These are phyloP conservation scores for Drosophila lowei DNA, from an alignment of 1,140 invertebrate species.

Conservation along the genomic window DNA sequence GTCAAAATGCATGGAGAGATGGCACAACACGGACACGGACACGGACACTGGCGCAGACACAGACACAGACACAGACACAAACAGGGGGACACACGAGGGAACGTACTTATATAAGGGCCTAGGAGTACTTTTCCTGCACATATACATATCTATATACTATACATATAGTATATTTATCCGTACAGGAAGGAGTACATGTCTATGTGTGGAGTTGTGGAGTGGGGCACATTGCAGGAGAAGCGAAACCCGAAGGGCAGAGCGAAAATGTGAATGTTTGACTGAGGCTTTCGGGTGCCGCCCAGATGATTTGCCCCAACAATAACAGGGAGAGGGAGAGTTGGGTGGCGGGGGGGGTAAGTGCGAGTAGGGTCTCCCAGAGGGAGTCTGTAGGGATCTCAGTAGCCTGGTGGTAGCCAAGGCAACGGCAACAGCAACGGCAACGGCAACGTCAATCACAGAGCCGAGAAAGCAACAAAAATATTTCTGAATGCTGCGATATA, in stretches of 20 bases:
- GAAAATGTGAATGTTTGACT: conserved; percentile 67
- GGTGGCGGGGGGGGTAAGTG: background rate
- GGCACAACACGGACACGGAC: conserved; percentile 45
- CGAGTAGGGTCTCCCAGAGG: conserved; percentile 8
- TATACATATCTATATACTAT: conserved; percentile 41
- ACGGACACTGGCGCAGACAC: conserved; percentile 21
- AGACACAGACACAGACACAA: conserved; percentile 4
- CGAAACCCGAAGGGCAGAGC: conserved; percentile 62
- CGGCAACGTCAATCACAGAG: conserved; percentile 60
- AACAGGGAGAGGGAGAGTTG: conserved; percentile 20
- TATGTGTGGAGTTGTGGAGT: conserved; percentile 43
- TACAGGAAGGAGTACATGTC: conserved; percentile 30
- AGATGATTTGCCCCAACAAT: conserved; percentile 67
- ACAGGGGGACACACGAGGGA: conserved; percentile 45
- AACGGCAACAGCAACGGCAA: conserved; percentile 10
- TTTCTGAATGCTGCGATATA: conserved; percentile 39
- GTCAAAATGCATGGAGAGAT: conserved; percentile 79
- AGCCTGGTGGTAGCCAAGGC: conserved; percentile 64
- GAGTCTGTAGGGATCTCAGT: conserved; percentile 34
- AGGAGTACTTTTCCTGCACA: conserved; percentile 61
- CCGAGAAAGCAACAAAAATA: conserved; percentile 54
- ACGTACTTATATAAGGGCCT: conserved; percentile 78
- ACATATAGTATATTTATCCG: conserved; percentile 26
- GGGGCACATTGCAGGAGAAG: conserved; percentile 39
- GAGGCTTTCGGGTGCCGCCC: conserved; percentile 74